Conservation (phyloP, 2,797 vertebrate species). For the Taeniopygia guttata region DNA sequence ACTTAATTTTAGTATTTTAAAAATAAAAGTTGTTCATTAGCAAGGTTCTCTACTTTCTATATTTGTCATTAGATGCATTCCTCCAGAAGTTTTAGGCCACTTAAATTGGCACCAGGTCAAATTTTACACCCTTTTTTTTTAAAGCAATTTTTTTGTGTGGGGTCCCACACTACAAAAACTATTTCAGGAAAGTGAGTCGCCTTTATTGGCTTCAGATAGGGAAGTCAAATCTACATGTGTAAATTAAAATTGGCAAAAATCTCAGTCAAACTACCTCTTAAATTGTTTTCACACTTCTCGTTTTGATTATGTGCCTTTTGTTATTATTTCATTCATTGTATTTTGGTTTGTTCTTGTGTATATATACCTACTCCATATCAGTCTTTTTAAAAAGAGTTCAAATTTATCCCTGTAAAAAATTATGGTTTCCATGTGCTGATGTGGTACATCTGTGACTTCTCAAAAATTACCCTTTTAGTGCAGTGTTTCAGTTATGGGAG, state of each 20-base stretch:
- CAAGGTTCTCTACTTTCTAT: not conserved
- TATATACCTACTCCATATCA: not conserved
- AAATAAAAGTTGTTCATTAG: not conserved
- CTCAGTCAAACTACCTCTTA: not conserved
- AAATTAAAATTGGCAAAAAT: not conserved
- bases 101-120: not conserved
- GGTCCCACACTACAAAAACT: not conserved
- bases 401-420: not conserved
- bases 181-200: slow-evolving; percentile 15
- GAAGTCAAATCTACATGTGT: not conserved
- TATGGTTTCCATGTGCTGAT: not conserved
- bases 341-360: not conserved
- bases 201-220: not conserved
- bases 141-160: accelerated
- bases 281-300: not conserved
- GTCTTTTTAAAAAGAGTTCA: not conserved
- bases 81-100: not conserved
- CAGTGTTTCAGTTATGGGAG: not conserved
- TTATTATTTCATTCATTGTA: not conserved
- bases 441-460: not conserved
- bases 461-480: not conserved
- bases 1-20: not conserved
- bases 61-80: slow-evolving; percentile 15
- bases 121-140: not conserved
- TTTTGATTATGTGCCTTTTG: slow-evolving; percentile 45